These are phyloP conservation scores for Cryptomyrus ogoouensis DNA, from an alignment of 2,113 vertebrate species.

Conservation along the genomic window DNA sequence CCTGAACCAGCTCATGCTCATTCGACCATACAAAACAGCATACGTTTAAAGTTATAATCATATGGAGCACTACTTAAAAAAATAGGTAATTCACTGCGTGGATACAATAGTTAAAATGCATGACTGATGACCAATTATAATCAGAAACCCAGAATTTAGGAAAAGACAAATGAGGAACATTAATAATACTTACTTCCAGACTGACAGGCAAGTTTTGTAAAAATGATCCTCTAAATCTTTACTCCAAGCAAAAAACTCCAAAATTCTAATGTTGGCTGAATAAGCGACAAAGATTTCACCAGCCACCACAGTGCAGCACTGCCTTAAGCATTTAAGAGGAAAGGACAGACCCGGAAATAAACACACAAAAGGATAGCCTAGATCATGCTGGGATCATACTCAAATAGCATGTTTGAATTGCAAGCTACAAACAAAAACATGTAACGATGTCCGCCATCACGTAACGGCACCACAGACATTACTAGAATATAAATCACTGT, in stretches of 20 bases:
- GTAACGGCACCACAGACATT: not conserved
- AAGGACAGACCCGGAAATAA: not conserved
- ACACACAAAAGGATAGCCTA: not conserved
- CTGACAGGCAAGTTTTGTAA: not conserved
- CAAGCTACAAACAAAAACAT: not conserved
- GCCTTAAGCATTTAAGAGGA: not conserved
- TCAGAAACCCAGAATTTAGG: not conserved
- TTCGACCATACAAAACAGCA: not conserved
- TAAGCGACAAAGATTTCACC: not conserved
- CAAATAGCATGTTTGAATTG: not conserved
- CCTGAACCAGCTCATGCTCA: not conserved
- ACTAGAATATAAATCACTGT: slow-evolving; percentile 4
- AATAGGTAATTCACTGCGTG: not conserved
- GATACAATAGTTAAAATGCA: not conserved
- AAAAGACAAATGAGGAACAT: slow-evolving; percentile 6
- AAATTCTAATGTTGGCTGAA: not conserved
- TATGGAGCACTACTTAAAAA: not conserved
- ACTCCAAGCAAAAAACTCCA: not conserved
- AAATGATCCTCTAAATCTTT: not conserved
- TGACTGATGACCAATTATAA: not conserved
- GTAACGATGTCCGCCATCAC: not conserved
- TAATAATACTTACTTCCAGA: not conserved
- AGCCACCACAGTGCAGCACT: not conserved
- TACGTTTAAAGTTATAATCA: not conserved
- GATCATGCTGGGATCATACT: not conserved